A percentile compares a stretch with the other conserved stretches of the same genome.
Evolutionary conservation across 2,888 invertebrate species (phyloP).

Genomic region (Salticus scenicus): DNA sequence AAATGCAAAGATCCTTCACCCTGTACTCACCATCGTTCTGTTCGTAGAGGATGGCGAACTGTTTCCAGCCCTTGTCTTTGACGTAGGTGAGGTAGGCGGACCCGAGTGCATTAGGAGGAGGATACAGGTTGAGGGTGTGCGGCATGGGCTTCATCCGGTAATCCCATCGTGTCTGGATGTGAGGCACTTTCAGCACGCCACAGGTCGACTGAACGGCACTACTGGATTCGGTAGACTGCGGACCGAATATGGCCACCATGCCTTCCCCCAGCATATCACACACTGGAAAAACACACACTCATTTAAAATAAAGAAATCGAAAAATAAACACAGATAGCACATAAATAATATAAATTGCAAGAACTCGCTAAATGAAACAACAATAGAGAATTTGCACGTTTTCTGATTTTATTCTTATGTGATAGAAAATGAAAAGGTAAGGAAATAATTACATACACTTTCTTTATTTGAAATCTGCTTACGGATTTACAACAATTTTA

Average conservation of each 20-base stretch:
- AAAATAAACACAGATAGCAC: no score
- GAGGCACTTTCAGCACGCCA: slow-evolving; percentile 76
- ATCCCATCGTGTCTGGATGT: slow-evolving; percentile 75
- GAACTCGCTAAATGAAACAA: no score
- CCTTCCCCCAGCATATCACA: slow-evolving; percentile 72
- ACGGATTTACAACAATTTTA: no score
- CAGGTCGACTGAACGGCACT: slow-evolving; percentile 77
- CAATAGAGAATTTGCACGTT: no score
- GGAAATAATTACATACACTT: no score
- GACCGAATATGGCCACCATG: slow-evolving; percentile 75
- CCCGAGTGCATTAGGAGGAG: slow-evolving; percentile 75
- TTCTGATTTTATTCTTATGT: no score
- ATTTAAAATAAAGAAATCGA: no score
- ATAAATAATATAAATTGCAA: no score
- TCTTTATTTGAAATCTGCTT: no score
- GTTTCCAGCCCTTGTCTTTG: slow-evolving; percentile 75
- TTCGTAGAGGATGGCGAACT: slow-evolving; percentile 77
- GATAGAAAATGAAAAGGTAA: no score
- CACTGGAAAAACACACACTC: slow-evolving; percentile 69
- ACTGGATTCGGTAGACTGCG: slow-evolving; percentile 75
- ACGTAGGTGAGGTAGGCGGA: slow-evolving; percentile 75
- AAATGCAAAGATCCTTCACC: no score
- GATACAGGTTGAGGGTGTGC: slow-evolving; percentile 76
- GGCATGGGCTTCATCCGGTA: slow-evolving; percentile 72
- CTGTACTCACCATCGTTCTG: slow-evolving; percentile 75